phyloP scores from a whole-genome alignment of 2,888 invertebrate genomes.

The Andricus curvator region DNA sequence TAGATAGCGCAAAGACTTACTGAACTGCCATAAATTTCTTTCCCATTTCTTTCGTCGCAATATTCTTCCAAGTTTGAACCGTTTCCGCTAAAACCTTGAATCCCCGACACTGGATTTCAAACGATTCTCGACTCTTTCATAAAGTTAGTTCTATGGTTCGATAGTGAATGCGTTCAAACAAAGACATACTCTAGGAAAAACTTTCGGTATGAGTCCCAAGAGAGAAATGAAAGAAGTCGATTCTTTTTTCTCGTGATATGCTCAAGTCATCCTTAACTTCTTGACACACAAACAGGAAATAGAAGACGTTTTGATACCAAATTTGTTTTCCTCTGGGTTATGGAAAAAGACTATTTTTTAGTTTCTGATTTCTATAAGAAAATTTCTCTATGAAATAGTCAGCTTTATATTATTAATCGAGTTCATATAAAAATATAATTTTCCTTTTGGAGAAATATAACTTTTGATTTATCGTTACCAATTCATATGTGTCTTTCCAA shows the following conservation, averaged over 20 bases:
- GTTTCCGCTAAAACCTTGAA: conserved; percentile 69
- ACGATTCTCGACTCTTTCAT: conserved; percentile 54
- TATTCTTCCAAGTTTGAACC: conserved; percentile 67
- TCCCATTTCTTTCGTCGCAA: conserved; percentile 57
- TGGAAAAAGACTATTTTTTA: neutral
- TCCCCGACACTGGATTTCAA: conserved; percentile 57
- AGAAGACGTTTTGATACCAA: neutral
- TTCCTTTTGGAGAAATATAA: neutral
- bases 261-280: conserved; percentile 4
- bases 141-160: conserved; percentile 55
- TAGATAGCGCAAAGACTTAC: conserved; percentile 67
- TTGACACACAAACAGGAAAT: conserved; percentile 25
- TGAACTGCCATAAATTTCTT: conserved; percentile 66
- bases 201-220: conserved; percentile 45
- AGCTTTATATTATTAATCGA: neutral
- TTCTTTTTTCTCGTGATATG: neutral
- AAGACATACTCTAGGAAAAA: conserved; percentile 56
- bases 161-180: conserved; percentile 58
- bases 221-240: conserved; percentile 23
- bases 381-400: neutral
- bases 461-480: neutral
- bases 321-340: neutral
- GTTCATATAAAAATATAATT: neutral
- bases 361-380: neutral
- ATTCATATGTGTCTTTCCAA: neutral